phyloP scores from a whole-genome alignment of 2,888 invertebrate species.

The Ophion obscuratus region DNA sequence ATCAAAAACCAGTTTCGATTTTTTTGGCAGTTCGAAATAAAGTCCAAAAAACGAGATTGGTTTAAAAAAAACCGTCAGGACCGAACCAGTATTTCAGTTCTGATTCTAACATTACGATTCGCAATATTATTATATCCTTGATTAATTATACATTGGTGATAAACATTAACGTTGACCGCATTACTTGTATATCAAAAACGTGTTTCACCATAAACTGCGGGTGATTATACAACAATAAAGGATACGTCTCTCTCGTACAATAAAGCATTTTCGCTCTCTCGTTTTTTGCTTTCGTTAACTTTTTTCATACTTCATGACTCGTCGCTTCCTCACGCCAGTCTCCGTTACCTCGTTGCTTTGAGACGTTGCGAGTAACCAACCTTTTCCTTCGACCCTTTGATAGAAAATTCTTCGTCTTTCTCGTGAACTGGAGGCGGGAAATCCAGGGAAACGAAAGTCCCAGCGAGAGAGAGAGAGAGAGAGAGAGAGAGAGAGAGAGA shows the following conservation, averaged over 20 bases:
- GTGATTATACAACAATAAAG: not conserved
- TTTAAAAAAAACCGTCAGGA: no score
- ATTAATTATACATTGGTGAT: no score
- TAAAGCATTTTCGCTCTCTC: no score
- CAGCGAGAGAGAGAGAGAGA: slow-evolving; percentile 14
- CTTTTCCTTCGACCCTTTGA: slow-evolving; percentile 38
- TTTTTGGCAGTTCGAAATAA: no score
- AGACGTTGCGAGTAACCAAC: not conserved
- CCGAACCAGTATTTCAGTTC: no score
- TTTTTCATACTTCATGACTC: slow-evolving; percentile 38
- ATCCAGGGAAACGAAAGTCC: slow-evolving; percentile 1
- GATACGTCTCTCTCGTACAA: not conserved
- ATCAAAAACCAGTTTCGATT: no score
- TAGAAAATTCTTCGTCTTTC: slow-evolving; percentile 19
- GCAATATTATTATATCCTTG: no score
- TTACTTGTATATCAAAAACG: not conserved
- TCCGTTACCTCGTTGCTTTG: slow-evolving; percentile 16
- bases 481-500: slow-evolving; percentile 17
- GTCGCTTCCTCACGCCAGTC: slow-evolving; percentile 33
- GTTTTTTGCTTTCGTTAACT: slow-evolving; percentile 36
- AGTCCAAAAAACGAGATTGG: no score
- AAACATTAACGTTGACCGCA: no score
- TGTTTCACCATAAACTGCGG: slow-evolving; percentile 4
- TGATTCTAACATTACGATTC: no score
- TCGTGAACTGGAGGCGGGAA: not conserved